These are phyloP conservation scores for Leptogaster cylindrica DNA, from an alignment of 2,888 invertebrate species.

Conservation along the genomic window DNA sequence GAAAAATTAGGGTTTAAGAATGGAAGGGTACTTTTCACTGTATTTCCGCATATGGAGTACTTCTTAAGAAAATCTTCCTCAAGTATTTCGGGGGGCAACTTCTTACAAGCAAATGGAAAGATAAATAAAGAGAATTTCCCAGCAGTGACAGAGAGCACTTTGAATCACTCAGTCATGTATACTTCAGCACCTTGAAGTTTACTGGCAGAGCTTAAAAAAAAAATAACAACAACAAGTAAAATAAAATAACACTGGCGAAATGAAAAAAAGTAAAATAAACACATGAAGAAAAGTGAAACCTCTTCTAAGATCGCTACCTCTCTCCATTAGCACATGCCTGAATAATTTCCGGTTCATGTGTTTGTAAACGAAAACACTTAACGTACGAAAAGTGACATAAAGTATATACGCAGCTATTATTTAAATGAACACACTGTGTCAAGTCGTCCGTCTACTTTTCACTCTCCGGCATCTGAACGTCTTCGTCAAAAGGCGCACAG, in stretches of 20 bases:
- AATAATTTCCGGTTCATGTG: conserved; percentile 33
- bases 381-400: conserved; percentile 22
- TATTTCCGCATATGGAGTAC: too few relatives aligned
- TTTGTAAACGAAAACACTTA: conserved; percentile 36
- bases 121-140: conserved; percentile 16
- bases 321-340: conserved; percentile 15
- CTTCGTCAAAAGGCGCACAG: conserved; percentile 1
- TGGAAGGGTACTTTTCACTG: too few relatives aligned
- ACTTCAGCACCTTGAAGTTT: neutral
- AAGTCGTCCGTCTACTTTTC: neutral
- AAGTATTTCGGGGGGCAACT: conserved; percentile 8
- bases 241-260: too few relatives aligned
- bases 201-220: conserved; percentile 6
- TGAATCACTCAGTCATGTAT: conserved; percentile 4
- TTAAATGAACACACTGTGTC: conserved; percentile 13
- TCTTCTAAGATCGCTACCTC: neutral
- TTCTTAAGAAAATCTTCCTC: too few relatives aligned
- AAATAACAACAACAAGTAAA: too few relatives aligned
- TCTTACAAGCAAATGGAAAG: conserved; percentile 20
- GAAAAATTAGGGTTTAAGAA: too few relatives aligned
- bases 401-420: conserved; percentile 28
- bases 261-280: conserved; percentile 1
- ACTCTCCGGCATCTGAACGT: conserved; percentile 4
- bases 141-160: neutral
- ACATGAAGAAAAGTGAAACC: conserved; percentile 15